Conservation (phyloP, 1,140 invertebrate species). For the Aphaenogaster floridana region DNA sequence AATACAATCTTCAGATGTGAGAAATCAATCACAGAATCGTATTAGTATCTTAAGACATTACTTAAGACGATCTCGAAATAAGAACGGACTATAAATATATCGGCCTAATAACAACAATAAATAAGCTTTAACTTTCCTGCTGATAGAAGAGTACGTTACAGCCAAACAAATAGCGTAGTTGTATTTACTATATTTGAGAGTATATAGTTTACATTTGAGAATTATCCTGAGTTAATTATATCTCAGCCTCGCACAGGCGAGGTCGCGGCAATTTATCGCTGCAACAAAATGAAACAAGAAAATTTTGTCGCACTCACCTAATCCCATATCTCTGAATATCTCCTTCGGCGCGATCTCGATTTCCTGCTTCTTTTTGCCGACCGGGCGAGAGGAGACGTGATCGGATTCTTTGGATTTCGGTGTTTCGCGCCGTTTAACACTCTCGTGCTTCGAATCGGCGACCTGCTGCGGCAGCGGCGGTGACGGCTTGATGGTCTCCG, state of each 20-base stretch:
- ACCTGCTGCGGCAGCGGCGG: constrained; percentile 50
- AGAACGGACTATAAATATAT: too few species aligned
- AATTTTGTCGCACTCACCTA: constrained; percentile 87
- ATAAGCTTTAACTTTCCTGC: too few species aligned
- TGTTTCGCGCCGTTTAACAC: constrained; percentile 66
- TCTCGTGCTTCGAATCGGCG: constrained; percentile 40
- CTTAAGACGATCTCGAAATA: too few species aligned
- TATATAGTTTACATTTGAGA: neutral
- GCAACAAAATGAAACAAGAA: neutral
- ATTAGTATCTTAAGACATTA: too few species aligned
- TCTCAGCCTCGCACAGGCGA: neutral
- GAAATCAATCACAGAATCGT: too few species aligned
- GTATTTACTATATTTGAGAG: too few species aligned
- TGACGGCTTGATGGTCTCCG: constrained; percentile 41
- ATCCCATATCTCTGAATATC: constrained; percentile 90
- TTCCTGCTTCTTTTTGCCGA: constrained; percentile 69
- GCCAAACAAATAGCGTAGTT: too few species aligned
- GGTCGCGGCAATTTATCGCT: neutral
- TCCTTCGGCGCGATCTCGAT: constrained; percentile 89
- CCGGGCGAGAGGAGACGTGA: constrained; percentile 63
- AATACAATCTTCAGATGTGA: too few species aligned
- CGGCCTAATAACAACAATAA: too few species aligned
- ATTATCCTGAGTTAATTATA: neutral
- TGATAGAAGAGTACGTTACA: too few species aligned
- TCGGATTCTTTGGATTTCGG: constrained; percentile 79